phyloP scores from a whole-genome alignment of 1,140 invertebrate species.

The Calephelis nemesis region DNA sequence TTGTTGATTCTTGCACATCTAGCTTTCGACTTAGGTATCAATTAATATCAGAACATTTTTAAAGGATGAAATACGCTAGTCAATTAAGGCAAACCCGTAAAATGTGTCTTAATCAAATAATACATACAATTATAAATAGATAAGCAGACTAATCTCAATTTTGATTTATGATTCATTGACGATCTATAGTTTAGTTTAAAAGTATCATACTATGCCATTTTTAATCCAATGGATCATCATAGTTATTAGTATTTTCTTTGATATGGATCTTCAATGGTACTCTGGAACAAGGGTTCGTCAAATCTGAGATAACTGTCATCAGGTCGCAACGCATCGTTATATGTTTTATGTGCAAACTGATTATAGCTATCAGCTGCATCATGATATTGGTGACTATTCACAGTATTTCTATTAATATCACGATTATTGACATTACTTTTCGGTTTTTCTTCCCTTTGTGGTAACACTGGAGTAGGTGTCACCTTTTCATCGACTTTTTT shows the following conservation, averaged over 20 bases:
- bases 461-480: slow-evolving; percentile 61
- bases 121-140: too few relatives aligned
- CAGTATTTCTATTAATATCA: slow-evolving; percentile 56
- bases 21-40: too few relatives aligned
- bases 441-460: slow-evolving; percentile 65
- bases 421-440: slow-evolving; percentile 42
- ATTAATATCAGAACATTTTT: too few relatives aligned
- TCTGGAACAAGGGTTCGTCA: slow-evolving; percentile 70
- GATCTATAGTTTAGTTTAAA: too few relatives aligned
- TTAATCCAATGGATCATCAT: too few relatives aligned
- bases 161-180: too few relatives aligned
- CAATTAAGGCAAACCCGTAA: too few relatives aligned
- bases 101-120: too few relatives aligned
- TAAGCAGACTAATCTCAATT: too few relatives aligned
- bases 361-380: slow-evolving; percentile 48
- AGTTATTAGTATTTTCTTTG: slow-evolving; percentile 59
- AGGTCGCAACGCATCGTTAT: slow-evolving; percentile 56
- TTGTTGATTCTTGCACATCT: too few relatives aligned
- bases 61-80: too few relatives aligned
- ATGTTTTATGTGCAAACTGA: slow-evolving; percentile 60
- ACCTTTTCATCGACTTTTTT: slow-evolving; percentile 72
- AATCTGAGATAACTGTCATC: slow-evolving; percentile 67
- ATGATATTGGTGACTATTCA: slow-evolving; percentile 77
- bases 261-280: slow-evolving; percentile 67
- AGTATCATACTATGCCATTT: too few relatives aligned